A percentile compares a stretch with the other conserved stretches of the same genome.
phyloP scores from a whole-genome alignment of 2,888 invertebrate species.

The Platerodrilus igneus region DNA sequence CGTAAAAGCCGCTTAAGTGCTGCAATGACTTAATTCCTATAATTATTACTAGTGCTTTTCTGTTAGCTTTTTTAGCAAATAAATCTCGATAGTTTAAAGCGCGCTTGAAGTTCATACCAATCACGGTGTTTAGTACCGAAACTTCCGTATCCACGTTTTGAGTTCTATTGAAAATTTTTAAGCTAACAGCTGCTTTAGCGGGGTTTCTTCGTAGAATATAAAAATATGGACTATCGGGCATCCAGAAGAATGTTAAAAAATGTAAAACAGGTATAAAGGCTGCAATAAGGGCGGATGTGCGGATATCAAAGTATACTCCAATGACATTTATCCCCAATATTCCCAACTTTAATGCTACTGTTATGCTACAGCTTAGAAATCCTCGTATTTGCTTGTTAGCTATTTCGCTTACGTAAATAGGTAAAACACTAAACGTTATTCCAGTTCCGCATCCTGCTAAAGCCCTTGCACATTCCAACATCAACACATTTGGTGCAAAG shows the following conservation, averaged over 20 bases:
- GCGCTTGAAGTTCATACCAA: too few relatives aligned
- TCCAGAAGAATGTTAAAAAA: too few relatives aligned
- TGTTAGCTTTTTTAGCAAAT: constrained; percentile 54
- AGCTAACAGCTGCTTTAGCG: too few relatives aligned
- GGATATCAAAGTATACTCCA: constrained; percentile 55
- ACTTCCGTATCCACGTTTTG: too few relatives aligned
- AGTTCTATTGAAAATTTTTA: too few relatives aligned
- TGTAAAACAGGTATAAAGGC: too few relatives aligned
- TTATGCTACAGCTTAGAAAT: constrained; percentile 56
- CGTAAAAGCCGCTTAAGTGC: too few relatives aligned
- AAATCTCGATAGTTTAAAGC: too few relatives aligned
- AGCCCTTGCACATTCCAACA: constrained; percentile 51
- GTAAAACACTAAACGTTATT: constrained; percentile 46
- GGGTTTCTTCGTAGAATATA: too few relatives aligned
- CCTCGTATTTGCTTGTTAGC: constrained; percentile 56
- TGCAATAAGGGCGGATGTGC: constrained; percentile 49
- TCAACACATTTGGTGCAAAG: constrained; percentile 52
- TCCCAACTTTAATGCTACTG: too few relatives aligned
- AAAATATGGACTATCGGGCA: too few relatives aligned
- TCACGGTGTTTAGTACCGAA: too few relatives aligned
- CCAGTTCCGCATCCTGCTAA: constrained; percentile 58
- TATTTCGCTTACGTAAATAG: constrained; percentile 61
- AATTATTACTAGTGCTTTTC: constrained; percentile 60
- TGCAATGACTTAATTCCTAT: constrained; percentile 56
- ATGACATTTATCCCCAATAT: constrained; percentile 58